phyloP scores from a whole-genome alignment of 2,888 invertebrate species.

The Papilio elwesi region DNA sequence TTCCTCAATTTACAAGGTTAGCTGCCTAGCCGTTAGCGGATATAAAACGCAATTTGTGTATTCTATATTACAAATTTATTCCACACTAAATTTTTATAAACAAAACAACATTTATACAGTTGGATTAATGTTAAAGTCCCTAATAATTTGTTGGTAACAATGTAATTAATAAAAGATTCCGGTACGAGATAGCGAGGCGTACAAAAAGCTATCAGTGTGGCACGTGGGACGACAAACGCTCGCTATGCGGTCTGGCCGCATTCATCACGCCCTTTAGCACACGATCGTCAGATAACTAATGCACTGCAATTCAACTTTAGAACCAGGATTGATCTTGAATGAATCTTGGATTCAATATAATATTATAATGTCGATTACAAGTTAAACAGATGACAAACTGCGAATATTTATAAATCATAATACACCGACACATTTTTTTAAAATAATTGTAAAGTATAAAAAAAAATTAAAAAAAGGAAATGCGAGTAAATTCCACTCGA shows the following conservation, averaged over 20 bases:
- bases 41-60: no score
- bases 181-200: neutral
- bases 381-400: no score
- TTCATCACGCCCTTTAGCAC: constrained; percentile 16
- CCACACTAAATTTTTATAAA: no score
- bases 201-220: neutral
- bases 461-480: no score
- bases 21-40: no score
- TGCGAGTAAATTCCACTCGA: no score
- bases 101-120: neutral
- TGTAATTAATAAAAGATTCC: constrained; percentile 10
- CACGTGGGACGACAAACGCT: constrained; percentile 33
- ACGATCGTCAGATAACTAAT: neutral
- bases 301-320: neutral
- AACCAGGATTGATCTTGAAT: constrained; percentile 5
- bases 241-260: constrained; percentile 25
- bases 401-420: no score
- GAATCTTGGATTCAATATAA: neutral
- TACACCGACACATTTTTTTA: no score
- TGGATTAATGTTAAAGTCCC: neutral
- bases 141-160: constrained; percentile 10
- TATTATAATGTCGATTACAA: neutral
- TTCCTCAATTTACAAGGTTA: no score
- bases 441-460: no score
- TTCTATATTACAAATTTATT: no score